A percentile compares a stretch with the other conserved stretches of the same genome.
Conservation (phyloP, 2,888 invertebrate genomes). For the Ariolimax columbianus region DNA sequence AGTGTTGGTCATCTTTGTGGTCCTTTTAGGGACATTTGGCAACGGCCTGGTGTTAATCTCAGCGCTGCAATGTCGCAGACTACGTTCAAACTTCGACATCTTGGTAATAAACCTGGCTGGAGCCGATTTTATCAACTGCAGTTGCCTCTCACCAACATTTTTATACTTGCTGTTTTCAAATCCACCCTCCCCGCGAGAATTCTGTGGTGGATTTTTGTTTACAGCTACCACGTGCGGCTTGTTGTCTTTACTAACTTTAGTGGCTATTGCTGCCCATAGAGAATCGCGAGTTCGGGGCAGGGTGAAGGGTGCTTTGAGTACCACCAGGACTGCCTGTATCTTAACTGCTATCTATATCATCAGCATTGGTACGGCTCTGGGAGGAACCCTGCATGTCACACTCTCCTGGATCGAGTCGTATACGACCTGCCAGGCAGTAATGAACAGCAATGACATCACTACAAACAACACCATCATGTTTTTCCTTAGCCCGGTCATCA, state of each 20-base stretch:
- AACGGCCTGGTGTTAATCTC: conserved; percentile 68
- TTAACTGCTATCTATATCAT: conserved; percentile 63
- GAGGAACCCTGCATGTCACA: conserved; percentile 66
- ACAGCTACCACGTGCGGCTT: conserved; percentile 64
- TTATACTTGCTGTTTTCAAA: conserved; percentile 65
- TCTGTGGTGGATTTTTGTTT: conserved; percentile 68
- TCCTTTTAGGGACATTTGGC: conserved; percentile 69
- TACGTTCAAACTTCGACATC: conserved; percentile 66
- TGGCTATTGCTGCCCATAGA: conserved; percentile 67
- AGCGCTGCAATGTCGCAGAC: conserved; percentile 62
- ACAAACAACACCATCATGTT: conserved; percentile 67
- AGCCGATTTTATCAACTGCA: conserved; percentile 68
- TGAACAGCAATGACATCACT: conserved; percentile 60
- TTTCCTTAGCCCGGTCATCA: conserved; percentile 65
- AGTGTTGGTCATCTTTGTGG: conserved; percentile 68
- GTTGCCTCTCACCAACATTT: conserved; percentile 68
- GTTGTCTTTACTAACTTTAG: conserved; percentile 66
- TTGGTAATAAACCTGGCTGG: conserved; percentile 68
- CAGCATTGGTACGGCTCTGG: conserved; percentile 63
- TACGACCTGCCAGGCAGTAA: conserved; percentile 64
- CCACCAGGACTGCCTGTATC: conserved; percentile 60
- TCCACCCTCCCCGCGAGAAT: conserved; percentile 64
- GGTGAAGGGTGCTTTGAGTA: conserved; percentile 60
- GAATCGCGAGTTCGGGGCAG: conserved; percentile 62
- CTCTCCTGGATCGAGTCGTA: conserved; percentile 62